Conservation (phyloP, 2,888 invertebrate genomes). For the Pasiphila rectangulata region DNA sequence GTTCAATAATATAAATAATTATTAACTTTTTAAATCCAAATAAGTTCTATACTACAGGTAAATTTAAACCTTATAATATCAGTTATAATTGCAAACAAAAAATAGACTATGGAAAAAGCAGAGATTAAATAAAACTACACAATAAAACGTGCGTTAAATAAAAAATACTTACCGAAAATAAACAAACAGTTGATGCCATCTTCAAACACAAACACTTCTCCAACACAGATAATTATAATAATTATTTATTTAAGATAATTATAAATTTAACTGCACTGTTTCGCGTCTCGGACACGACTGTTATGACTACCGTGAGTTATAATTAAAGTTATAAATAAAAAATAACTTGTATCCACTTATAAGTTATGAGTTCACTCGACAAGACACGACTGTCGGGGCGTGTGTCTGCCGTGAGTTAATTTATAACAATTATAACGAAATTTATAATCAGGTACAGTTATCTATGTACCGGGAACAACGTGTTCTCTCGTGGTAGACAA, state of each 20-base stretch:
- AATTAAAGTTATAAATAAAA: neutral
- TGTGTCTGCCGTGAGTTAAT: constrained; percentile 13
- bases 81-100: no score
- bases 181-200: constrained; percentile 26
- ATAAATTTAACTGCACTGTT: constrained; percentile 6
- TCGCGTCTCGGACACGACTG: neutral
- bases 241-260: neutral
- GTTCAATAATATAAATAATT: no score
- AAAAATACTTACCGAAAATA: constrained; percentile 21
- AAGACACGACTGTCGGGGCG: constrained; percentile 16
- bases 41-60: no score
- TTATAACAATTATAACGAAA: constrained; percentile 17
- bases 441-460: constrained; percentile 7
- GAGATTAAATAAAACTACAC: no score
- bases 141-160: no score
- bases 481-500: constrained; percentile 45
- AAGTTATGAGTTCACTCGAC: constrained; percentile 8
- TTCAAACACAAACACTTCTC: constrained; percentile 18
- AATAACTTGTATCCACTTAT: neutral
- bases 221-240: neutral
- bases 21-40: no score
- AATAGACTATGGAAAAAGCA: no score
- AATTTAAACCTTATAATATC: no score
- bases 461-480: constrained; percentile 39
- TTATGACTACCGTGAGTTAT: constrained; percentile 4